Evolutionary conservation across 2,888 invertebrate species (phyloP).

Genomic region (Drosophila kanekoi): DNA sequence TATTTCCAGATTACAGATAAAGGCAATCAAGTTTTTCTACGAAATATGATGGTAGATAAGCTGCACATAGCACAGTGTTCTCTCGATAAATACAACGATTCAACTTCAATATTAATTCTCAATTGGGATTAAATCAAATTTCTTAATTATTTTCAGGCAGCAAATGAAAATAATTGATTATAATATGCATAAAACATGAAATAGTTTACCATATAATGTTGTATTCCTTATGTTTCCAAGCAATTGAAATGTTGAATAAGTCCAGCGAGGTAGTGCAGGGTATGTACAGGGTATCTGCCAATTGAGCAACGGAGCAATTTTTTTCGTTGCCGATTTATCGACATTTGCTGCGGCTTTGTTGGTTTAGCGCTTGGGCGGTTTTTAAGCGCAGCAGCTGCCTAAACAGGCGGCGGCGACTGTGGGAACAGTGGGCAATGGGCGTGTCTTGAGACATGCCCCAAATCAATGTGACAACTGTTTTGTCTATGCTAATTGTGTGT

Average conservation of each 20-base stretch:
- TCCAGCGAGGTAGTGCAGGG: background rate
- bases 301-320: background rate
- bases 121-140: too few relatives aligned
- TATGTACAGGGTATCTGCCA: conserved; percentile 1
- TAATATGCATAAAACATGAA: too few relatives aligned
- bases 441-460: conserved; percentile 18
- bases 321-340: conserved; percentile 44
- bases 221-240: too few relatives aligned
- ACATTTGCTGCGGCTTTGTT: conserved; percentile 53
- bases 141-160: too few relatives aligned
- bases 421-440: conserved; percentile 34
- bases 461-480: conserved; percentile 33
- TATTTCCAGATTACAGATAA: too few relatives aligned
- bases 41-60: too few relatives aligned
- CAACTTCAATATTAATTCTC: too few relatives aligned
- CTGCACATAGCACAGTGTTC: too few relatives aligned
- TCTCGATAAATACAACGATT: too few relatives aligned
- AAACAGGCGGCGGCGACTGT: conserved; percentile 33
- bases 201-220: too few relatives aligned
- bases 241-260: background rate
- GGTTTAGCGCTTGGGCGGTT: conserved; percentile 64
- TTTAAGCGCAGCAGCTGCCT: conserved; percentile 50
- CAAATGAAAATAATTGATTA: too few relatives aligned
- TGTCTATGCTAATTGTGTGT: conserved; percentile 56
- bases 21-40: too few relatives aligned